Conservation (phyloP, 2,888 invertebrate genomes). For the Acanthosepion lycidas region DNA sequence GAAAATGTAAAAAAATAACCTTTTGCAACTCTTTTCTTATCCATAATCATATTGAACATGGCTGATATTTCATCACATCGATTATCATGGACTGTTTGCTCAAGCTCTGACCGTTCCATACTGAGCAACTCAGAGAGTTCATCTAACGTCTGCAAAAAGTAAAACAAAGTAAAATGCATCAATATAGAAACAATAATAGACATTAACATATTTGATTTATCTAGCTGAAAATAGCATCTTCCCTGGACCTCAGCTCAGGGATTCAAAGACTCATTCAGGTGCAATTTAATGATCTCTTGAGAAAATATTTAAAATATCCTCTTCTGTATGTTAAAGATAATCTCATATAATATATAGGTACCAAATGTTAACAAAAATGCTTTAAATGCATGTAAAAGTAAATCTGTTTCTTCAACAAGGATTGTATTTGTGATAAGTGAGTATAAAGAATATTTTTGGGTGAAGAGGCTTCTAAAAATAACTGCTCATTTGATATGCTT, state of each 20-base stretch:
- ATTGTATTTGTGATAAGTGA: no score
- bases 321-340: no score
- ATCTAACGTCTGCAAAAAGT: slow-evolving; percentile 66
- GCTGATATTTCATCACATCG: slow-evolving; percentile 74
- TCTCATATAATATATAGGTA: no score
- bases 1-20: slow-evolving; percentile 57
- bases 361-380: no score
- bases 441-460: no score
- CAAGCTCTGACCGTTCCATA: slow-evolving; percentile 67
- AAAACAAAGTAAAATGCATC: slow-evolving; percentile 33
- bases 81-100: slow-evolving; percentile 71
- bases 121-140: slow-evolving; percentile 68
- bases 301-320: no score
- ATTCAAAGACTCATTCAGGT: neutral
- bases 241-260: neutral
- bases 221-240: neutral
- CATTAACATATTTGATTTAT: neutral
- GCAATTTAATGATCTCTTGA: no score
- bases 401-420: no score
- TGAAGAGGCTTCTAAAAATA: no score
- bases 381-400: no score
- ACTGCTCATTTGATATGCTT: no score
- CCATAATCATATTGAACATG: slow-evolving; percentile 74
- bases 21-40: slow-evolving; percentile 67
- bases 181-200: neutral